phyloP scores from a whole-genome alignment of 2,113 vertebrate genomes.

The Anhinga rufa region DNA sequence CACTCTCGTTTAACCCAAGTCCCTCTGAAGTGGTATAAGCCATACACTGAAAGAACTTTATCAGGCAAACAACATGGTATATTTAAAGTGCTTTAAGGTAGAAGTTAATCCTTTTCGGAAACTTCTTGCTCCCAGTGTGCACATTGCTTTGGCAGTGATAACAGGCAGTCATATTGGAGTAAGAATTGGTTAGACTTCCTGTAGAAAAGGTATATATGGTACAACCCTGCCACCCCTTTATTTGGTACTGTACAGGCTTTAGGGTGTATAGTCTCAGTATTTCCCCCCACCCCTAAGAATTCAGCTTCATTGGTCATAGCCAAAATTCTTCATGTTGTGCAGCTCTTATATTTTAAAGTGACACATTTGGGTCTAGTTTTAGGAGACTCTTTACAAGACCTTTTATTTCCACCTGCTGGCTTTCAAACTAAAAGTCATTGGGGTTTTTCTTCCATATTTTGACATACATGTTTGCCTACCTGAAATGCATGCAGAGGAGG shows the following conservation, averaged over 20 bases:
- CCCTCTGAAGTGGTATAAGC: not conserved
- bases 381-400: not conserved
- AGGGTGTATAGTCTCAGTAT: too few species aligned
- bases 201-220: not conserved
- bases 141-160: not conserved
- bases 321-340: not conserved
- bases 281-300: not conserved
- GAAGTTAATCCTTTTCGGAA: not conserved
- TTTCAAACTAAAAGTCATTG: not conserved
- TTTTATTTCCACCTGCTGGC: not conserved
- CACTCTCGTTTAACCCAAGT: accelerated
- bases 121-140: not conserved
- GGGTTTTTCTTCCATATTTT: not conserved
- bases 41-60: not conserved
- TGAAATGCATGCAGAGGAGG: not conserved
- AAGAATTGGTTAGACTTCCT: not conserved
- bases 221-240: not conserved
- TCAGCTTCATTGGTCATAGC: not conserved
- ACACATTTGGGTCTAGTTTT: not conserved
- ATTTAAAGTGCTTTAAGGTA: not conserved
- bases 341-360: not conserved
- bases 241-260: not conserved
- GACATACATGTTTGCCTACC: not conserved
- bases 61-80: not conserved
- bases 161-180: not conserved